Evolutionary conservation across 1,140 invertebrate genomes (phyloP), one percentile per base, ranked within the genome.

Genomic region (Sitophilus oryzae): DNA sequence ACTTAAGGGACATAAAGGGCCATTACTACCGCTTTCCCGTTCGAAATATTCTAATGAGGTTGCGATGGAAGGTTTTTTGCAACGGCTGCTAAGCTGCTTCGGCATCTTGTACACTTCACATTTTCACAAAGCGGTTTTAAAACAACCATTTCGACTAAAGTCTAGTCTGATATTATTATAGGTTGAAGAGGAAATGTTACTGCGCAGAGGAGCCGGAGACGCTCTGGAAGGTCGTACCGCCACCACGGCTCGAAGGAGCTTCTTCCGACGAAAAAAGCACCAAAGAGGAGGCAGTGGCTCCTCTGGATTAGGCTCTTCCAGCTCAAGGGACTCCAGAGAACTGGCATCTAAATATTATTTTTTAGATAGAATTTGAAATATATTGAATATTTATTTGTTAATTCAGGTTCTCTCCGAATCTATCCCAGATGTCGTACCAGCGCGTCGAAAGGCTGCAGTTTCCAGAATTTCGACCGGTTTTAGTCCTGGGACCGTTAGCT

Each of bases 221-320:
- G 42, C 55, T 3, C 34, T 49, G 8, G 60, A 62, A 59, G 48
- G 53, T 20, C 50, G 56, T 9, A 58, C 52, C 5, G 54, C 86
- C 20, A 90, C 85, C 1, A 85, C 88, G 9, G 86, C 89, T 8
- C 77, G 93, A 51, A 77, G 93, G 21, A 93, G 91, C 61, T 96
- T 96, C 74, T 95, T 96, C 75, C 78, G 91, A 10, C 80, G 89
- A 25, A 93, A 91, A 68, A 92, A 93, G 67, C 91, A 96, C 72
- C 87, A 89, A 59, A 78, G 88, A 21, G 63, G 59, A 18, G 55
- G 62, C 20, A 60, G 57, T 16, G 58, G 63, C 8, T 63, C 58
- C 15, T 59, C 57, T 10, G 57, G 62, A 14, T 58, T 61, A 16
- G 57, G 61, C 6, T 82, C 81, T 46, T 82, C 82, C 15, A 48